Conservation (phyloP, 2,113 vertebrate genomes). For the Leiothrix lutea region DNA sequence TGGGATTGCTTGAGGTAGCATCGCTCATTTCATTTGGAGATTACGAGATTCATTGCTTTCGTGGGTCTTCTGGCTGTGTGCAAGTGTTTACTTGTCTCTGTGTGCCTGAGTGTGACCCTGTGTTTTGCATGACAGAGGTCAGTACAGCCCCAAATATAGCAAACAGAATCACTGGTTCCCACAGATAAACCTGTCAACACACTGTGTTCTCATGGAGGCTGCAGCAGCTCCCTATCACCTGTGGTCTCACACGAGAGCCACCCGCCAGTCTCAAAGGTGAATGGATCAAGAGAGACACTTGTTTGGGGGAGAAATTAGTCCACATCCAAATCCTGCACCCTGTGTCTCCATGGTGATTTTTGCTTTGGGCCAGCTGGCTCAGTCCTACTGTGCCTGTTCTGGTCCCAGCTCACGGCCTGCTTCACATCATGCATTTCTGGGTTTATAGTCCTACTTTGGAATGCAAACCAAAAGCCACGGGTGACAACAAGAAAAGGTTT, state of each 20-base stretch:
- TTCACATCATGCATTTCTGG: not conserved
- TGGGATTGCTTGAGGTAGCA: not conserved
- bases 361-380: not conserved
- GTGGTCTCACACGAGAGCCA: not conserved
- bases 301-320: not conserved
- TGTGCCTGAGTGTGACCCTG: not conserved
- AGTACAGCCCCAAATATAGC: not conserved
- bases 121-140: not conserved
- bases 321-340: not conserved
- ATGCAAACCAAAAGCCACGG: not conserved
- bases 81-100: not conserved
- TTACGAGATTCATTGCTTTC: not conserved
- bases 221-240: not conserved
- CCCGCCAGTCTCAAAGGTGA: rapidly evolving
- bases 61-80: not conserved
- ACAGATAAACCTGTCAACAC: not conserved
- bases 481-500: not conserved
- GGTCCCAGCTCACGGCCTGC: rapidly evolving
- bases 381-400: rapidly evolving
- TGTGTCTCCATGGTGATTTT: not conserved
- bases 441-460: not conserved
- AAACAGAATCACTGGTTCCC: not conserved
- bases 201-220: not conserved
- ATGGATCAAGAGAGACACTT: not conserved
- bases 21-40: not conserved